Percentiles rank a stretch among this genome's conserved stretches.
These are phyloP conservation scores for Orchestes rusci DNA, from an alignment of 2,888 invertebrate genomes.

Conservation along the genomic window DNA sequence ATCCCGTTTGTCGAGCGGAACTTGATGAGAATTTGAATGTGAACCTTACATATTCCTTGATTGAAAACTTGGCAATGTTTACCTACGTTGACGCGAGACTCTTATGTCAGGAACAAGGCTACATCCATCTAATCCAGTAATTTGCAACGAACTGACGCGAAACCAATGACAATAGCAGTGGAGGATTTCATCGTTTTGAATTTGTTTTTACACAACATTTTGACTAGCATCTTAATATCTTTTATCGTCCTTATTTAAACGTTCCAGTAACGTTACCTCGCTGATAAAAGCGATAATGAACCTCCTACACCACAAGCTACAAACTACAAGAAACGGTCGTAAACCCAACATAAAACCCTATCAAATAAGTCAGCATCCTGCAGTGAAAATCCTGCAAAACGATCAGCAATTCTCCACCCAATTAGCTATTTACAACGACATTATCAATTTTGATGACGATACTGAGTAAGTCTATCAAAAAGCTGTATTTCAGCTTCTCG, in stretches of 20 bases:
- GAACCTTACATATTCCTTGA: too few species aligned
- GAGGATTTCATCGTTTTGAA: too few species aligned
- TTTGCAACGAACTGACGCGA: too few species aligned
- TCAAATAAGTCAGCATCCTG: conserved; percentile 16
- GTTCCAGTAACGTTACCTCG: conserved; percentile 31
- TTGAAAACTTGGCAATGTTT: too few species aligned
- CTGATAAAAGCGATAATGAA: conserved; percentile 25
- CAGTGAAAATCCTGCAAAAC: conserved; percentile 17
- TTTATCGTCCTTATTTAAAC: conserved; percentile 7
- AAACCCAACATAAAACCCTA: too few species aligned
- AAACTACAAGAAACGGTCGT: conserved; percentile 48
- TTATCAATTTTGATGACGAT: conserved; percentile 5
- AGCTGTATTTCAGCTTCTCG: background rate
- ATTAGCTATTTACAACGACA: conserved; percentile 15
- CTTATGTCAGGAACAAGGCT: too few species aligned
- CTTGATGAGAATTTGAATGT: too few species aligned
- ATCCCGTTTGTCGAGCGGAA: too few species aligned
- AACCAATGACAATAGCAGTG: too few species aligned
- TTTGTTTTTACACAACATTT: background rate
- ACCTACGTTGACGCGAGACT: too few species aligned
- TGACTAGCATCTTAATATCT: background rate
- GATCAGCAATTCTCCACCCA: conserved; percentile 10
- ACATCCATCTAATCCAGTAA: too few species aligned
- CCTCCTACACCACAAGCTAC: conserved; percentile 24
- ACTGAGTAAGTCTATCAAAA: conserved; percentile 8